Evolutionary conservation across 2,113 vertebrate species (phyloP), one percentile per base, ranked within the genome.

Genomic region (Psephotus haematonotus): DNA sequence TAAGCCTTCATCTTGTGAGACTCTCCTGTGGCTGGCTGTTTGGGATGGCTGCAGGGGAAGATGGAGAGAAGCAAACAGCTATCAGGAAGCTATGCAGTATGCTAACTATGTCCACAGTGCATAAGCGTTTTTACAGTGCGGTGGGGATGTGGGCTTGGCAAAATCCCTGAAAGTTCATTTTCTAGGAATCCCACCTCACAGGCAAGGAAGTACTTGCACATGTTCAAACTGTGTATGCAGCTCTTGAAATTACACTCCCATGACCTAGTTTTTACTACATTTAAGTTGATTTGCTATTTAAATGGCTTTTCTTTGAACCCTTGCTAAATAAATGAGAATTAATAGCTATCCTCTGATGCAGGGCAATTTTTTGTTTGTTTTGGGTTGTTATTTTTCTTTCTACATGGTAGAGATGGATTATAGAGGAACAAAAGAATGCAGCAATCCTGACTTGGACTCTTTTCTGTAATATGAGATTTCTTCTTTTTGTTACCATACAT

Each of bases 261-360:
- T 92, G 65, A 93, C 78, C 89, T 84, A 68, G 63, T 57, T 94
- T 90, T 90, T 70, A 55, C 92, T 93, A 33, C 39, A 18, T 14
- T 96, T 33, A 74, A 83, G 60, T 82, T 55, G 37, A 68, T 85
- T 95, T 95, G 62, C 77, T 75, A 49, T 93, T 85, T 80, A 86
- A 89, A 77, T 50, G 23, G 24, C 44, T 72, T 95, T 95, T 94
- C 39, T 97, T 94, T 95, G 88, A 91, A 86, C 69, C 35, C 68
- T 82, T 50, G 16, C 68, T 90, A 78, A 86, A 31, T 75, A 81
- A 65, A 50, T 74, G 39, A 60, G 55, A 86, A 88, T 65, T 91
- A 76, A 43, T 76, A 57, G n/a, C 53, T 69, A 47, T 64, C 50
- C 84, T 87, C 78, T 9, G 9, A 60, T 52, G 47, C 64, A 69